Evolutionary conservation across 1,140 invertebrate species (phyloP).

Genomic region (Drosophila kohkoa): DNA sequence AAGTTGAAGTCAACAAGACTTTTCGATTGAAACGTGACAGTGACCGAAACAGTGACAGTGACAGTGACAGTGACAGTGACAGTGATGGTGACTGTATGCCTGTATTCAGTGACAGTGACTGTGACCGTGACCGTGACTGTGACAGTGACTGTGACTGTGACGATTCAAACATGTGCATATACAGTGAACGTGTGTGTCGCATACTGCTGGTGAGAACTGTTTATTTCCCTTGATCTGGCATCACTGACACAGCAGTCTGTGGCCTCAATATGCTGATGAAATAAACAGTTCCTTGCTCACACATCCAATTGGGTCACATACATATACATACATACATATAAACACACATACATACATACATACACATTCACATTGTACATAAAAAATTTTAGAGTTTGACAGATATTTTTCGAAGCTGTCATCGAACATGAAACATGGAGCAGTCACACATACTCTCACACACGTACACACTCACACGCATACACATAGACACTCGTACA

Average conservation of each 20-base stretch:
- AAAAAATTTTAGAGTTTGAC: neutral
- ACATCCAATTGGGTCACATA: conserved; percentile 2
- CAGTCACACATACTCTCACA: conserved; percentile 6
- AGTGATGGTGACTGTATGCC: conserved; percentile 14
- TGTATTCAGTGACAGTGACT: conserved; percentile 1
- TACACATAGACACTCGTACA: neutral
- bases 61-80: conserved; percentile 26
- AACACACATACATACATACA: too few species aligned
- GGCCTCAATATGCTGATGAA: neutral
- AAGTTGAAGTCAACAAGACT: conserved; percentile 6
- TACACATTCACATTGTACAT: conserved; percentile 1
- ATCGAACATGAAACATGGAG: conserved; percentile 12
- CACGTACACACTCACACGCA: conserved; percentile 1
- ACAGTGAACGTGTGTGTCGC: conserved; percentile 12
- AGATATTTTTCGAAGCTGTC: conserved; percentile 4
- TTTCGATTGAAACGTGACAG: conserved; percentile 17
- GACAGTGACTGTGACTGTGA: conserved; percentile 25
- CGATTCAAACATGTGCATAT: conserved; percentile 24
- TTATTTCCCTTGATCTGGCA: conserved; percentile 15
- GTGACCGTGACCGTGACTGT: conserved; percentile 16
- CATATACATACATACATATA: conserved; percentile 8
- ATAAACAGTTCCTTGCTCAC: conserved; percentile 10
- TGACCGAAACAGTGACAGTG: conserved; percentile 8
- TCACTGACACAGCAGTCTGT: neutral
- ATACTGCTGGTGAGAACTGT: conserved; percentile 27